A percentile compares a stretch with the other conserved stretches of the same genome.
These are phyloP conservation scores for Halcyon malimbica DNA, from an alignment of 2,113 vertebrate genomes.

Conservation along the genomic window DNA sequence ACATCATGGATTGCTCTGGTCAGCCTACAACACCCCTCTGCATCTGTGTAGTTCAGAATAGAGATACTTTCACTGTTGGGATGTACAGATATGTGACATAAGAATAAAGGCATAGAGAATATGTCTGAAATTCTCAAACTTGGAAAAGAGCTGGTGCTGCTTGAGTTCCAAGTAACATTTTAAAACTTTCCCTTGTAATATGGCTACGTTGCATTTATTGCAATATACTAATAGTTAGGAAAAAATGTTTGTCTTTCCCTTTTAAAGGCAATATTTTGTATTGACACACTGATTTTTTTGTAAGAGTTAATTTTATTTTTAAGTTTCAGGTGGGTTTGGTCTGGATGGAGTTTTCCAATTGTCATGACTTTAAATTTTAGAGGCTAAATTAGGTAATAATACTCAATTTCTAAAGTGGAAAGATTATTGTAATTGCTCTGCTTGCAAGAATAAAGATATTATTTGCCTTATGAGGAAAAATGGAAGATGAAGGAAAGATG, in stretches of 20 bases:
- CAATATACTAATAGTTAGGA: not conserved
- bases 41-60: not conserved
- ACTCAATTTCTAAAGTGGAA: not conserved
- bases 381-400: not conserved
- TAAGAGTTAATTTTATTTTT: not conserved
- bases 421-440: not conserved
- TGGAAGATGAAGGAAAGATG: not conserved
- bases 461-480: not conserved
- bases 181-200: not conserved
- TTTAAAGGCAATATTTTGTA: not conserved
- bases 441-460: not conserved
- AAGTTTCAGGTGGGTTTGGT: not conserved
- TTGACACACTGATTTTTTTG: not conserved
- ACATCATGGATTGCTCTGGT: constrained; percentile 53
- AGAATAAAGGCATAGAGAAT: not conserved
- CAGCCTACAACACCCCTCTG: constrained; percentile 66
- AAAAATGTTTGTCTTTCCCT: not conserved
- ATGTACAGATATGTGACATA: not conserved
- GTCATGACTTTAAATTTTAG: not conserved
- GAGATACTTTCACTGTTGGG: not conserved
- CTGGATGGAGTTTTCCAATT: not conserved
- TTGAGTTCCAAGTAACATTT: not conserved
- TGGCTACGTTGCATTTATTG: not conserved
- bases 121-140: not conserved
- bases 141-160: not conserved